phyloP scores from a whole-genome alignment of 2,888 invertebrate genomes.

The Campopleginae sp. region DNA sequence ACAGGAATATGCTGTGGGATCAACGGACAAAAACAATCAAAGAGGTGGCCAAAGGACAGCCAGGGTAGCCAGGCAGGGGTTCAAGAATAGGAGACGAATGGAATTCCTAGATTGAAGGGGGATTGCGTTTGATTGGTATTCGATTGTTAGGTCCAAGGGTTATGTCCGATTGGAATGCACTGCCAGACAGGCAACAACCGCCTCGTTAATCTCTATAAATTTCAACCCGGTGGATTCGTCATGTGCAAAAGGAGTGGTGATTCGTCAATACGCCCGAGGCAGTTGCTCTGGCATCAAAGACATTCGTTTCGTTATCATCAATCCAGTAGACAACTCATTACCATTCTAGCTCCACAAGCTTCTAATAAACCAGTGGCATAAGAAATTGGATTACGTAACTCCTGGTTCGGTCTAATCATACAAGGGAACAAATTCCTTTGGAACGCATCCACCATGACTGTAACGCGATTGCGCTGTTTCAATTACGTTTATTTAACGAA shows the following conservation, averaged over 20 bases:
- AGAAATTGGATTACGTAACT: not conserved
- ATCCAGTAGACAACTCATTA: not conserved
- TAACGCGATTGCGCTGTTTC: slow-evolving; percentile 1
- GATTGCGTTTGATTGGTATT: slow-evolving; percentile 78
- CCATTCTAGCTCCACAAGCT: slow-evolving; percentile 7
- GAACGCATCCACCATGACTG: not conserved
- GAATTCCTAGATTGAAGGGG: slow-evolving; percentile 31
- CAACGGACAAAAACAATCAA: slow-evolving; percentile 42
- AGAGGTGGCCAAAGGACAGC: slow-evolving; percentile 13
- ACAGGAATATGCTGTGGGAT: slow-evolving; percentile 3
- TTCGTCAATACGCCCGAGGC: not conserved
- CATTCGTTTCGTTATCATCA: slow-evolving; percentile 32
- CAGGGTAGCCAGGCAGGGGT: slow-evolving; percentile 33
- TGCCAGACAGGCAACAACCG: slow-evolving; percentile 68
- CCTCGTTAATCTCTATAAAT: slow-evolving; percentile 68
- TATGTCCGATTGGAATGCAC: slow-evolving; percentile 79
- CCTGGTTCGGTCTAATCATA: not conserved
- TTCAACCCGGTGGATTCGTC: slow-evolving; percentile 40
- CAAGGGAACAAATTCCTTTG: not conserved
- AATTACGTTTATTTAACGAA: slow-evolving; percentile 4
- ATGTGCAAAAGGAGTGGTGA: slow-evolving; percentile 7
- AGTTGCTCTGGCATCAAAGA: slow-evolving; percentile 2
- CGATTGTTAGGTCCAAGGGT: slow-evolving; percentile 78
- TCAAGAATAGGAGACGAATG: slow-evolving; percentile 33
- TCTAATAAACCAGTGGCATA: slow-evolving; percentile 2